Percentiles rank a stretch among this genome's conserved stretches.
Conservation (phyloP, 2,113 vertebrate genomes). For the Gavia stellata region DNA sequence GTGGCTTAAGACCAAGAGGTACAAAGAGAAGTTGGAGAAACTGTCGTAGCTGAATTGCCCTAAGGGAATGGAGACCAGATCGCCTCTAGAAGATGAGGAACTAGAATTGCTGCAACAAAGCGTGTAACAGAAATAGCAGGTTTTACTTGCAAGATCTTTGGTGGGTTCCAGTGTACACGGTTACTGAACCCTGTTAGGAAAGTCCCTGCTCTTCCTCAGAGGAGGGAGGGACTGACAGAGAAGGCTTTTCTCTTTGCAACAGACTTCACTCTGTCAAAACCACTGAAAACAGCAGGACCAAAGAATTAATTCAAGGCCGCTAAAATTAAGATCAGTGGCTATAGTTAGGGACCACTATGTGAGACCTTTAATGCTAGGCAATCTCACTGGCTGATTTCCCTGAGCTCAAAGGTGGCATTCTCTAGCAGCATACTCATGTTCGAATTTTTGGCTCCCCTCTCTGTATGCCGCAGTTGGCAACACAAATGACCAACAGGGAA, state of each 20-base stretch:
- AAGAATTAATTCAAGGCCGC: background rate
- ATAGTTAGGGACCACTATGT: background rate
- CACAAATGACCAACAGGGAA: background rate
- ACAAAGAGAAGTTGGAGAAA: background rate
- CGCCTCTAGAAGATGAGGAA: background rate
- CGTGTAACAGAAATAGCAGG: accelerated
- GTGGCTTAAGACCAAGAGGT: background rate
- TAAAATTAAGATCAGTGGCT: background rate
- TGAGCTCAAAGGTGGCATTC: background rate
- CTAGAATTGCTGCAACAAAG: background rate
- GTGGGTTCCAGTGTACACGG: background rate
- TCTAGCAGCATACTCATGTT: background rate
- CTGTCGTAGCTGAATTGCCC: background rate
- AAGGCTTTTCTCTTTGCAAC: background rate
- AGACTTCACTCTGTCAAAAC: background rate
- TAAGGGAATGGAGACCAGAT: background rate
- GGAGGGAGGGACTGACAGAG: background rate
- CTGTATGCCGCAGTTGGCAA: background rate
- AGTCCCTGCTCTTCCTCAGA: background rate
- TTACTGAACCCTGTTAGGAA: background rate
- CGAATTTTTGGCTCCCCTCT: background rate
- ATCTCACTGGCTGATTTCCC: background rate
- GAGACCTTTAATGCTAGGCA: background rate
- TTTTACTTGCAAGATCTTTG: background rate
- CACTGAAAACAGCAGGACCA: background rate